phyloP scores from a whole-genome alignment of 2,113 vertebrate species.

The Epinephelus cyanopodus region DNA sequence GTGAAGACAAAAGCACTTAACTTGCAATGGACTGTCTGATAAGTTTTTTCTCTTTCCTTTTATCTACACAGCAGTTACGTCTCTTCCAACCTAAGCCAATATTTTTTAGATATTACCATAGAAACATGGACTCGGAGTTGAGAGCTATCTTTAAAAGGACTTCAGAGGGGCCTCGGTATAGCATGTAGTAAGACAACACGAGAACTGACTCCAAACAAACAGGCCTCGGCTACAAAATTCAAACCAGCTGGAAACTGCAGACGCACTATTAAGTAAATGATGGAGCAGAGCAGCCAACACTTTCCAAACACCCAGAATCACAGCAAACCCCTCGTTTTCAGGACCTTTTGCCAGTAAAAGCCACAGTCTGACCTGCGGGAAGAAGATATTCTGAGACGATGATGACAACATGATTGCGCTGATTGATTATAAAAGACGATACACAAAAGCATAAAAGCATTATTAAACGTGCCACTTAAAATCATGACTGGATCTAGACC shows the following conservation, averaged over 20 bases:
- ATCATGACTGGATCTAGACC: not conserved
- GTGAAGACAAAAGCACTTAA: constrained; percentile 33
- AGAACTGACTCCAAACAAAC: constrained; percentile 64
- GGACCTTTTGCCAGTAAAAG: constrained; percentile 20
- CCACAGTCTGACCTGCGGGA: constrained; percentile 49
- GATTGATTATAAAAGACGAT: constrained; percentile 15
- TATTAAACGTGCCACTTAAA: constrained; percentile 9
- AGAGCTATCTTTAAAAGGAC: constrained; percentile 21
- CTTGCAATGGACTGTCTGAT: constrained; percentile 17
- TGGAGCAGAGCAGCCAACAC: constrained; percentile 67
- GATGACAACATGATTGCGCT: constrained; percentile 4
- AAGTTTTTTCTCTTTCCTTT: constrained; percentile 38
- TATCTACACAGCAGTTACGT: constrained; percentile 40
- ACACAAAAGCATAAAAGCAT: not conserved
- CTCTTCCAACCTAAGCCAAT: constrained; percentile 12
- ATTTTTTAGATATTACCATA: constrained; percentile 41
- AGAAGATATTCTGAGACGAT: constrained; percentile 18
- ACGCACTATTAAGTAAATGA: constrained; percentile 77
- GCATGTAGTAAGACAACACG: constrained; percentile 37
- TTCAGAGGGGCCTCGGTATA: constrained; percentile 9
- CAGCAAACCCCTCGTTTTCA: constrained; percentile 36
- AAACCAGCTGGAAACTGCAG: constrained; percentile 79
- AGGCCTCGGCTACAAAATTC: constrained; percentile 67
- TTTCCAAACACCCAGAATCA: constrained; percentile 69
- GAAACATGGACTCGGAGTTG: not conserved